Base-by-base conservation (phyloP, 2,888 invertebrate species). In the Metacarcinus magister region DNA sequence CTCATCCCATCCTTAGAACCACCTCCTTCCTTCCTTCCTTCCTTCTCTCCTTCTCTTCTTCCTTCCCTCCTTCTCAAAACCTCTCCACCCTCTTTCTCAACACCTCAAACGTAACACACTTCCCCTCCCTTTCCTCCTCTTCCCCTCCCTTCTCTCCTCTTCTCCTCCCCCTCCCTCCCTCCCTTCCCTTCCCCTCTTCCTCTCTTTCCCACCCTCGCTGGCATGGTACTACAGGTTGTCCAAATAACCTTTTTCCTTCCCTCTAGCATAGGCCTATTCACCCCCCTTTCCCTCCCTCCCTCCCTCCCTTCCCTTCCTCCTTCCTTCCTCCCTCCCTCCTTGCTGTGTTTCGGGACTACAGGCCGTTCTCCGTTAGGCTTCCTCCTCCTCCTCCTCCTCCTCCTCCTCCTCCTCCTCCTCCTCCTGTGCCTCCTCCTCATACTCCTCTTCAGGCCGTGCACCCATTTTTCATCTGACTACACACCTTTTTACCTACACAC, bases 231-330 rank as follows among this genome's bases (percentile, higher is more conserved):
- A 82, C 82, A 82, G 32, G 82, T 82, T 82, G 32, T 82, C 82
- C 82, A 82, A 82, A 82, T 82, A 82, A 82, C 32, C 82, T 82
- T 82, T 82, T 82, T 82, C 82, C 82, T 82, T 7, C 82, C 82
- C 82, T 82, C 82, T 8, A 28, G 82, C 82, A 82, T 82, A 32
- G 82, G 82, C 32, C 82, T 82, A 82, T 3, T 19, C 19, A 19
- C 67, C 67, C 8, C 23, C 67, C 67, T 19, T 23, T 3, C 10
- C 67, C 67, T 13, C 67, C 23, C 23, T 13, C 19, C 67, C 19
- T 13, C 67, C 67, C 32, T 82, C 28, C 28, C 82, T 75, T 7
- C 75, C 75, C 28, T 28, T 4, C 75, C 60, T 60, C 28, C 28
- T 75, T 4, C 75, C 75, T 75, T 3, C 28, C 75, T 75, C n/a